Evolutionary conservation across 2,888 invertebrate species (phyloP).

Genomic region (Zootermopsis nevadensis): DNA sequence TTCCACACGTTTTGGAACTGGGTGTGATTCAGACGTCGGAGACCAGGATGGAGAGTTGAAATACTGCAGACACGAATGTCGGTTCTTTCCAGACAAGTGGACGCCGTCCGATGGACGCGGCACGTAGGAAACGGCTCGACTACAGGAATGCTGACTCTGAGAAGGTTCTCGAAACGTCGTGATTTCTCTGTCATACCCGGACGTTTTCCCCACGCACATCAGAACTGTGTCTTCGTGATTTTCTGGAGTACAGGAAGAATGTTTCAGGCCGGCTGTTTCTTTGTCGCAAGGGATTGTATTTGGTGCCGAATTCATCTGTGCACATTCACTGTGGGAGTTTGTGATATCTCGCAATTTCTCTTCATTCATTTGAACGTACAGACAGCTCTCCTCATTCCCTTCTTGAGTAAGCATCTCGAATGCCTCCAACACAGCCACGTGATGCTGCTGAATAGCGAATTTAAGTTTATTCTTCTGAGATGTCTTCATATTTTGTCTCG

Average conservation of each 20-base stretch:
- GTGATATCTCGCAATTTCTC: neutral
- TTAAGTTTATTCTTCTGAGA: neutral
- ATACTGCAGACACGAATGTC: too few species aligned
- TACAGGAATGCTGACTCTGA: neutral
- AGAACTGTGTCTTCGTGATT: too few species aligned
- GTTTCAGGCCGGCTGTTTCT: too few species aligned
- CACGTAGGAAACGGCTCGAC: too few species aligned
- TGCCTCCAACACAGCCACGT: neutral
- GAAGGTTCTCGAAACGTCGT: neutral
- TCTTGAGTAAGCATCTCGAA: neutral
- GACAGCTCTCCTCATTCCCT: neutral
- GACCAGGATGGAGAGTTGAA: neutral
- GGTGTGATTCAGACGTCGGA: neutral
- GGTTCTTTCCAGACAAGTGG: too few species aligned
- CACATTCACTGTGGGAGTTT: neutral
- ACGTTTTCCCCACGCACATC: neutral
- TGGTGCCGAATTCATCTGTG: neutral
- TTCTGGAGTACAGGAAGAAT: too few species aligned
- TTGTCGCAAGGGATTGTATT: too few species aligned
- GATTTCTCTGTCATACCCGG: neutral
- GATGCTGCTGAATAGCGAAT: neutral
- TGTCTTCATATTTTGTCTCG: neutral
- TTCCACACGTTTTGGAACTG: neutral
- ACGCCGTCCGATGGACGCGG: too few species aligned
- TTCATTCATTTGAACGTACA: neutral